These are phyloP conservation scores for Alces alces DNA, from an alignment of 2,113 vertebrate species.

Conservation along the genomic window DNA sequence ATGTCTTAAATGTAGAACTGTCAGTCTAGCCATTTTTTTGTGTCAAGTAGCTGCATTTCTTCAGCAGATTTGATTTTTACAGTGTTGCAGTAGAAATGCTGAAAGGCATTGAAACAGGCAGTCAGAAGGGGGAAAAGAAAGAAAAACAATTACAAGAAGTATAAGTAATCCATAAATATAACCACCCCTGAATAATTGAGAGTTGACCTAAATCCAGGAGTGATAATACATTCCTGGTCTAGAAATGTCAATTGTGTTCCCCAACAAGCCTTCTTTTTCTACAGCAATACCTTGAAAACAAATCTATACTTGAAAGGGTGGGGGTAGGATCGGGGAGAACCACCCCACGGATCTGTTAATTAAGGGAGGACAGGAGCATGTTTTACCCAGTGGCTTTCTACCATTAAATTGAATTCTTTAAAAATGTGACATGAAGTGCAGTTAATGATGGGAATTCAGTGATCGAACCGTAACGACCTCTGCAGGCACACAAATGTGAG, in stretches of 20 bases:
- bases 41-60: background rate
- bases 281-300: constrained; percentile 53
- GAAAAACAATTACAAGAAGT: background rate
- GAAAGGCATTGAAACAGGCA: constrained; percentile 27
- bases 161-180: constrained; percentile 7
- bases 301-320: constrained; percentile 64
- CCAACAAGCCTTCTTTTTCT: constrained; percentile 45
- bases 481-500: background rate
- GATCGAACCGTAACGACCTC: constrained; percentile 70
- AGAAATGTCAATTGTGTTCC: constrained; percentile 43
- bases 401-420: constrained; percentile 76
- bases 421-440: constrained; percentile 74
- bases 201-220: constrained; percentile 10
- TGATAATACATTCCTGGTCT: constrained; percentile 7
- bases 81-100: constrained; percentile 30
- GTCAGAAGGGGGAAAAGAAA: background rate
- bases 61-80: constrained; percentile 22
- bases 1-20: constrained; percentile 1
- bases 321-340: constrained; percentile 27
- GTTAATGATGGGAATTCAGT: constrained; percentile 69
- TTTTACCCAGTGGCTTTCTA: constrained; percentile 73
- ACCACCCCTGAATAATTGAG: constrained; percentile 4
- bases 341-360: constrained; percentile 71
- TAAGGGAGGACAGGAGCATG: constrained; percentile 55
- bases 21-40: background rate